Percentiles rank a stretch among this genome's conserved stretches.
Evolutionary conservation across 2,113 vertebrate genomes (phyloP).

Genomic region (Nerophis ophidion): DNA sequence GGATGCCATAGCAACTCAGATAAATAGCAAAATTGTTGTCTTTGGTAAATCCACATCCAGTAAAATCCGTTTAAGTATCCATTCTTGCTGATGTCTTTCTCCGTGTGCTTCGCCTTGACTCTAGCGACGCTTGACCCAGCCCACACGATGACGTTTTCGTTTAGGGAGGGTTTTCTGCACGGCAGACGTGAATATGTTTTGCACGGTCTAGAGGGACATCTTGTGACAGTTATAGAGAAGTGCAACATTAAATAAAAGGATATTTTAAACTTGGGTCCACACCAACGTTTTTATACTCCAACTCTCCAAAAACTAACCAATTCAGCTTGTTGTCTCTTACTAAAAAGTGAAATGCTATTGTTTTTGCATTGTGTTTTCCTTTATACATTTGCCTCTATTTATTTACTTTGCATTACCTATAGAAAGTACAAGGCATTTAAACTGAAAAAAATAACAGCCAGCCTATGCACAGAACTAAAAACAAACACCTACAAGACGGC

Average conservation of each 20-base stretch:
- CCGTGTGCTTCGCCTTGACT: constrained; percentile 2
- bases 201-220: constrained; percentile 64
- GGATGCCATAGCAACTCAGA: constrained; percentile 37
- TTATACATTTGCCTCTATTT: neutral
- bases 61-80: constrained; percentile 5
- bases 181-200: neutral
- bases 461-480: neutral
- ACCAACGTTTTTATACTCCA: too few relatives aligned
- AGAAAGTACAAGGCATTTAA: neutral
- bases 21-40: neutral
- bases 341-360: too few relatives aligned
- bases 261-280: neutral
- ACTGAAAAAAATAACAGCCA: neutral
- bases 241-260: neutral
- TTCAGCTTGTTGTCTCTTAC: too few relatives aligned
- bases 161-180: constrained; percentile 35
- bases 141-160: constrained; percentile 33
- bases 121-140: constrained; percentile 13
- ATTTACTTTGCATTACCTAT: accelerated
- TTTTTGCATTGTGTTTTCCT: neutral
- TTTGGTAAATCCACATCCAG: neutral
- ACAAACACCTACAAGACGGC: too few relatives aligned
- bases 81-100: neutral
- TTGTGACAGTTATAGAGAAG: constrained; percentile 19
- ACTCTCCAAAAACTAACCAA: too few relatives aligned